phyloP scores from a whole-genome alignment of 2,113 vertebrate genomes.

The Delphinapterus leucas region DNA sequence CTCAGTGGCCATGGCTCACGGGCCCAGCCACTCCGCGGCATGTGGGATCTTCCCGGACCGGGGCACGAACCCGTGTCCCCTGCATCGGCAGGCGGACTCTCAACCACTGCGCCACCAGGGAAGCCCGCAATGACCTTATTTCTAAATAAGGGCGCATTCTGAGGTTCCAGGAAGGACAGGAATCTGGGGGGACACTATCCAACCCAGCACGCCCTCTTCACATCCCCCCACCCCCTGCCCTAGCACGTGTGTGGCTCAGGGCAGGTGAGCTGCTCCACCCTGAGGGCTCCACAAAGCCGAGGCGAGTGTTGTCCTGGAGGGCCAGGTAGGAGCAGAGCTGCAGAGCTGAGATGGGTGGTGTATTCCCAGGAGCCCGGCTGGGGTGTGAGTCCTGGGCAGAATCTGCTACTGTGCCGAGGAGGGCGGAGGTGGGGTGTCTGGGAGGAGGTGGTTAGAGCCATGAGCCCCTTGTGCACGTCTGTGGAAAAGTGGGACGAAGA shows the following conservation, averaged over 20 bases:
- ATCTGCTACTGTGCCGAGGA: rapidly evolving
- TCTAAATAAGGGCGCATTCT: neutral
- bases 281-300: neutral
- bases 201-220: neutral
- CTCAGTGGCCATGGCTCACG: too few relatives aligned
- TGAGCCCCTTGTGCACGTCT: rapidly evolving
- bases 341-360: rapidly evolving
- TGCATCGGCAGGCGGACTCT: too few relatives aligned
- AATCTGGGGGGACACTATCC: neutral
- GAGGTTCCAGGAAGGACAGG: neutral
- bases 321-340: rapidly evolving
- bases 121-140: neutral
- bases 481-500: neutral
- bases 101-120: too few relatives aligned
- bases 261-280: rapidly evolving
- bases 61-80: too few relatives aligned
- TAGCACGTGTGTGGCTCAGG: rapidly evolving
- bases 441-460: neutral
- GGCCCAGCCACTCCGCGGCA: too few relatives aligned
- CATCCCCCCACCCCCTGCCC: too few relatives aligned
- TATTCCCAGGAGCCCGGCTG: too few relatives aligned
- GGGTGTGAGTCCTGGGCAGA: neutral
- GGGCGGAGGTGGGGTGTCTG: neutral
- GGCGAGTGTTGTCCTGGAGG: neutral
- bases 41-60: too few relatives aligned